A percentile compares a stretch with the other conserved stretches of the same genome.
These are phyloP conservation scores for Plumapathes pennacea DNA, from an alignment of 92 coral and sea anemone species.

Conservation along the genomic window DNA sequence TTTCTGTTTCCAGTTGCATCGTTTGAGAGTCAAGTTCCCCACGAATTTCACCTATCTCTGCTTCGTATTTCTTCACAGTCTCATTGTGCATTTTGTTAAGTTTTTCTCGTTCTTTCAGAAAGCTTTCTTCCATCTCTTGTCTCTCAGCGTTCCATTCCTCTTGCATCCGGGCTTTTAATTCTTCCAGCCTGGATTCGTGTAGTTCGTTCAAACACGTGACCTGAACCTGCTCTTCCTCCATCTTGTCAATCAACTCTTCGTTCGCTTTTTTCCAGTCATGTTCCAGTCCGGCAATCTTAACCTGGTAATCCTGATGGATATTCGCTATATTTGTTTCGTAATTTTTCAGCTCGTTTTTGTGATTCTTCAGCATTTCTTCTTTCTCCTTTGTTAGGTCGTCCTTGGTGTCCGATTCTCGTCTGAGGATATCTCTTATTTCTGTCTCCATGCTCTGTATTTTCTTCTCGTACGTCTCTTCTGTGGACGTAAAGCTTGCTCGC, in stretches of 20 bases:
- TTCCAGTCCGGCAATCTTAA: constrained; percentile 24
- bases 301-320: constrained; percentile 12
- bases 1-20: constrained; percentile 24
- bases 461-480: constrained; percentile 10
- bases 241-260: constrained; percentile 4
- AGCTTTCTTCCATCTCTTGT: constrained; percentile 20
- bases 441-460: constrained; percentile 12
- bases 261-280: constrained; percentile 35
- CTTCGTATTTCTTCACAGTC: constrained; percentile 26
- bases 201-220: constrained; percentile 8
- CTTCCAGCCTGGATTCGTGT: constrained; percentile 4
- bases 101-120: constrained; percentile 35
- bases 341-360: constrained; percentile 1
- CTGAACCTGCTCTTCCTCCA: constrained; percentile 8
- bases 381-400: constrained; percentile 8
- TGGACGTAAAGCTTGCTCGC: constrained; percentile 11
- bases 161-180: constrained; percentile 18
- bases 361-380: constrained; percentile 7
- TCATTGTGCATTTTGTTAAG: constrained; percentile 17
- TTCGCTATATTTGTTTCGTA: constrained; percentile 12
- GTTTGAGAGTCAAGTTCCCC: constrained; percentile 13
- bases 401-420: constrained; percentile 11
- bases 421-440: constrained; percentile 1
- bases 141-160: constrained; percentile 24
- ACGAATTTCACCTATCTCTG: constrained; percentile 29